Evolutionary conservation across 2,888 invertebrate genomes (phyloP).

Genomic region (Teinopalpus imperialis): DNA sequence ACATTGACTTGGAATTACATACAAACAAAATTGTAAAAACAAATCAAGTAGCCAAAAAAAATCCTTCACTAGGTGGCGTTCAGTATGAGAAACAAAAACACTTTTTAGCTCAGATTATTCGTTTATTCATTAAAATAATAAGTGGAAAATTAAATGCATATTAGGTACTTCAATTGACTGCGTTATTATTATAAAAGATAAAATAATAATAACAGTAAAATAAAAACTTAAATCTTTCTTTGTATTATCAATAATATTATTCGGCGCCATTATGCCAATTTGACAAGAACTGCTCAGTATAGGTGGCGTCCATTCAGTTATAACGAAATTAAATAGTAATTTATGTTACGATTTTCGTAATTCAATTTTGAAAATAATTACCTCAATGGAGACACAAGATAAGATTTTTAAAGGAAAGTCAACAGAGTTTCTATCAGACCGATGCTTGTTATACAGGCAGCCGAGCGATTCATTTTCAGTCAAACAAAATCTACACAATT

Average conservation of each 20-base stretch:
- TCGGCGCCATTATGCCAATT: conserved; percentile 34
- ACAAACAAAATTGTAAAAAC: too few relatives aligned
- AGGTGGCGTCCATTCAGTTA: conserved; percentile 35
- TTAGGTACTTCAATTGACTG: too few relatives aligned
- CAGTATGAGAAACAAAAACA: background rate
- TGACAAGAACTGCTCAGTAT: conserved; percentile 26
- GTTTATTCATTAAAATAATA: too few relatives aligned
- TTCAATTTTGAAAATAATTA: conserved; percentile 49
- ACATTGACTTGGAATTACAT: too few relatives aligned
- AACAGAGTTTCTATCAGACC: conserved; percentile 81
- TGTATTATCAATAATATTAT: conserved; percentile 15
- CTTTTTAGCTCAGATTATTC: background rate
- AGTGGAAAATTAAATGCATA: too few relatives aligned
- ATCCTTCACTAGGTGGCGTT: conserved; percentile 36
- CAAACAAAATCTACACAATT: conserved; percentile 89
- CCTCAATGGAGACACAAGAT: conserved; percentile 90
- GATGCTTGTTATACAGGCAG: conserved; percentile 84
- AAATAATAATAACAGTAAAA: too few relatives aligned
- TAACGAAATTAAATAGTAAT: conserved; percentile 4
- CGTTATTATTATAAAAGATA: too few relatives aligned
- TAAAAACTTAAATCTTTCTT: background rate
- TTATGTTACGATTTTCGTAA: background rate
- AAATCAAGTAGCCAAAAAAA: too few relatives aligned
- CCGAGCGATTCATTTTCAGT: conserved; percentile 83
- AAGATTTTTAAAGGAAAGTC: conserved; percentile 88